Evolutionary conservation across 1,140 invertebrate genomes (phyloP).

Genomic region (Tetranychus cinnabarinus): DNA sequence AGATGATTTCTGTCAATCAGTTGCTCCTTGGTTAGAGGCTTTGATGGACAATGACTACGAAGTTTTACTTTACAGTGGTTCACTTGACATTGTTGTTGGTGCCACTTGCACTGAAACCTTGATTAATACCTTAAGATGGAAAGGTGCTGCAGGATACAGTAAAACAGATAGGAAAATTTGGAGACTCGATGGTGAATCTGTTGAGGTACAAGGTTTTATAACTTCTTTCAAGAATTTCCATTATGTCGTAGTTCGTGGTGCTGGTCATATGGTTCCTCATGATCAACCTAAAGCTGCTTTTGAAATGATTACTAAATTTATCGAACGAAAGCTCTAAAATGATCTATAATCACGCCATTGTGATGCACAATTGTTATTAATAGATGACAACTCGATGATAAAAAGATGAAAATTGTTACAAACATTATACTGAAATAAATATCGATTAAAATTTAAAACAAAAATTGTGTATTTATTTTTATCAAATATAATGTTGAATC

Average conservation of each 20-base stretch:
- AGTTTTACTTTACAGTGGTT: constrained; percentile 38
- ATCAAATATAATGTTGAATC: too few relatives aligned
- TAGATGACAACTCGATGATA: too few relatives aligned
- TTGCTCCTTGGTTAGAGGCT: constrained; percentile 43
- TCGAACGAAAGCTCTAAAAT: constrained; percentile 24
- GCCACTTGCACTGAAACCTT: constrained; percentile 50
- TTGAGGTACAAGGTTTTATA: neutral
- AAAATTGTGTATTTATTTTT: too few relatives aligned
- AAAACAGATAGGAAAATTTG: constrained; percentile 37
- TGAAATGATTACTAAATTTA: constrained; percentile 50
- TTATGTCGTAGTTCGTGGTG: constrained; percentile 51
- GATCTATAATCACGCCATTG: neutral
- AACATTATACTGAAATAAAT: too few relatives aligned
- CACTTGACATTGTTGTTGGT: constrained; percentile 58
- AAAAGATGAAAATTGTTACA: too few relatives aligned
- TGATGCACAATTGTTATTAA: too few relatives aligned
- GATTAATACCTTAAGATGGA: constrained; percentile 37
- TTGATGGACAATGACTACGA: constrained; percentile 25
- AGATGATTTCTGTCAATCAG: constrained; percentile 54
- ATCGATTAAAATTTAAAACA: too few relatives aligned
- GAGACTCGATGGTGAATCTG: constrained; percentile 16
- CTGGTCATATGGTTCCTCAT: constrained; percentile 55
- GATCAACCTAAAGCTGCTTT: constrained; percentile 54
- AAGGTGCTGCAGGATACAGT: constrained; percentile 34
- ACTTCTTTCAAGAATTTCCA: constrained; percentile 33